Evolutionary conservation across 2,888 invertebrate genomes (phyloP).

Genomic region (Tenthredo mesomela): DNA sequence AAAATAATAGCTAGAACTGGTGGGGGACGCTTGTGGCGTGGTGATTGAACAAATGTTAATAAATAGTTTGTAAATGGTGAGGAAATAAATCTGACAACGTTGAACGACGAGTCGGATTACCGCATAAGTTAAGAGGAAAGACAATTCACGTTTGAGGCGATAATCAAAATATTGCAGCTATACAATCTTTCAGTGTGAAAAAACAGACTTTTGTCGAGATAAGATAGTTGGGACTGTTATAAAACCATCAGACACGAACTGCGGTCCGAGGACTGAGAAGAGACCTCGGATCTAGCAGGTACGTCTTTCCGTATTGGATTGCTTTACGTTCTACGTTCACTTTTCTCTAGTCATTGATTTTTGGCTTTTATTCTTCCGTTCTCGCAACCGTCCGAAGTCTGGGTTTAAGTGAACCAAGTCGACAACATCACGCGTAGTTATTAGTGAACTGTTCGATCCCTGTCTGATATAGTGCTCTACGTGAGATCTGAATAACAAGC

Average conservation of each 20-base stretch:
- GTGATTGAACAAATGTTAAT: background rate
- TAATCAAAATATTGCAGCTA: background rate
- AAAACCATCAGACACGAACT: constrained; percentile 24
- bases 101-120: background rate
- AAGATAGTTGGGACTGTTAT: constrained; percentile 51
- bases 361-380: background rate
- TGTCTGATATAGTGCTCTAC: background rate
- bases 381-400: background rate
- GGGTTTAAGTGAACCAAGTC: background rate
- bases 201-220: constrained; percentile 27
- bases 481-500: background rate
- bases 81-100: background rate
- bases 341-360: background rate
- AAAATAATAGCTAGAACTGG: background rate
- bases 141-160: background rate
- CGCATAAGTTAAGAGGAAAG: background rate
- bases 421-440: background rate
- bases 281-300: constrained; percentile 48
- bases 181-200: constrained; percentile 7
- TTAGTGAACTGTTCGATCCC: background rate
- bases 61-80: background rate
- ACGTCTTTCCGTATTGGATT: constrained; percentile 6
- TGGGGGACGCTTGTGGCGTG: background rate
- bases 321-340: background rate
- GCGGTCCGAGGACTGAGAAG: constrained; percentile 44